These are phyloP conservation scores for Andrena praecox DNA, from an alignment of 2,888 invertebrate species.

Conservation along the genomic window DNA sequence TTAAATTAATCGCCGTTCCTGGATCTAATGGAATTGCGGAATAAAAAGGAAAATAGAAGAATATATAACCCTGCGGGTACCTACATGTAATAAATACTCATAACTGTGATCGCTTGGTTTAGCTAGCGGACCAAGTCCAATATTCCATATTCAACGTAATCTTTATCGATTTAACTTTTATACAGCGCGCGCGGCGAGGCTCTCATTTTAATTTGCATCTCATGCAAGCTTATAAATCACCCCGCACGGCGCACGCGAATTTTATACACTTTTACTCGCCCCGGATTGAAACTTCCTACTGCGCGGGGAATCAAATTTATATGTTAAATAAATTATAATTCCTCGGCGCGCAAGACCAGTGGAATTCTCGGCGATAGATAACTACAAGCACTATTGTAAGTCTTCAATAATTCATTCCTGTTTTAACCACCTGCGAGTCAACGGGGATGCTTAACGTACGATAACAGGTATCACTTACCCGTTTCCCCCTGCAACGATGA, in stretches of 20 bases:
- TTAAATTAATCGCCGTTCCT: background rate
- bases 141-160: constrained; percentile 11
- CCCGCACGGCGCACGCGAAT: constrained; percentile 5
- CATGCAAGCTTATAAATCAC: constrained; percentile 35
- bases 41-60: background rate
- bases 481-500: too few relatives aligned
- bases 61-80: background rate
- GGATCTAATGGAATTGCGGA: background rate
- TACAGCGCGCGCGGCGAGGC: background rate
- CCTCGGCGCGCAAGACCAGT: too few relatives aligned
- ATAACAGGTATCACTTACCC: too few relatives aligned
- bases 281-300: constrained; percentile 6
- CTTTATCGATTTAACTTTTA: constrained; percentile 34
- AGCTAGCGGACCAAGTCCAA: background rate
- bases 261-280: constrained; percentile 1
- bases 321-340: too few relatives aligned
- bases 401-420: too few relatives aligned
- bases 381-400: too few relatives aligned
- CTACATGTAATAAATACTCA: too few relatives aligned
- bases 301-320: constrained; percentile 7
- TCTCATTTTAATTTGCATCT: constrained; percentile 34
- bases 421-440: too few relatives aligned
- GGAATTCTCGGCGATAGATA: too few relatives aligned
- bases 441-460: too few relatives aligned
- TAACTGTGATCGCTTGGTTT: background rate